Evolutionary conservation across 1,140 invertebrate species (phyloP).

Genomic region (Bathynomus jamesi): DNA sequence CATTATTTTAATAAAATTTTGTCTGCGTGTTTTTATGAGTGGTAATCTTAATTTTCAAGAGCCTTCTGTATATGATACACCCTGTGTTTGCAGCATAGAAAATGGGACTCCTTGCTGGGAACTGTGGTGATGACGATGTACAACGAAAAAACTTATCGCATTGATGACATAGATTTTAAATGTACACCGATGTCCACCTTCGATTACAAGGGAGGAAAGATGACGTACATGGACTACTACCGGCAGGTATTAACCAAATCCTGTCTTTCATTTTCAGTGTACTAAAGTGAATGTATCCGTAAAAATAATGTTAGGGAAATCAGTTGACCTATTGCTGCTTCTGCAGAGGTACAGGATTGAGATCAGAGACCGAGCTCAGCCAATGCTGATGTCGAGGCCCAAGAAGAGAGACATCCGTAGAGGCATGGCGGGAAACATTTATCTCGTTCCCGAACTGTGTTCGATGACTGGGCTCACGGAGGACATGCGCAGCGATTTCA

Average conservation of each 20-base stretch:
- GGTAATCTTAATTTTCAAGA: too few species aligned
- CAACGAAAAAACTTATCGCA: conserved; percentile 78
- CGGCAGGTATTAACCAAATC: not conserved
- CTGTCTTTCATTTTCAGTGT: too few species aligned
- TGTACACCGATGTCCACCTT: conserved; percentile 54
- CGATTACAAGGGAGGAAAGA: conserved; percentile 33
- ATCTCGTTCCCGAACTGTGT: conserved; percentile 73
- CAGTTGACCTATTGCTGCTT: not conserved
- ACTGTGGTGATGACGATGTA: conserved; percentile 73
- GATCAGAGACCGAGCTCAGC: not conserved
- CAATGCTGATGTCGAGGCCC: conserved; percentile 4
- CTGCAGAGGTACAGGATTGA: conserved; percentile 1
- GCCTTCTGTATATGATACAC: too few species aligned
- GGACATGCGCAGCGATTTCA: conserved; percentile 49
- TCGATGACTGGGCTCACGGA: conserved; percentile 64
- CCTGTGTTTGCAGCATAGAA: too few species aligned
- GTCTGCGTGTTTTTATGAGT: too few species aligned
- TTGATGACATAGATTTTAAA: conserved; percentile 73
- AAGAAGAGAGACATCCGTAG: not conserved
- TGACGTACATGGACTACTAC: not conserved
- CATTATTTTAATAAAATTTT: too few species aligned
- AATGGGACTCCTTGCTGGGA: conserved; percentile 58
- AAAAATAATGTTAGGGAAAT: not conserved
- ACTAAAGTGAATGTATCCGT: too few species aligned
- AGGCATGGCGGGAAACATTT: conserved; percentile 38